Conservation (phyloP, 2,113 vertebrate genomes). For the Sigmodon hispidus region DNA sequence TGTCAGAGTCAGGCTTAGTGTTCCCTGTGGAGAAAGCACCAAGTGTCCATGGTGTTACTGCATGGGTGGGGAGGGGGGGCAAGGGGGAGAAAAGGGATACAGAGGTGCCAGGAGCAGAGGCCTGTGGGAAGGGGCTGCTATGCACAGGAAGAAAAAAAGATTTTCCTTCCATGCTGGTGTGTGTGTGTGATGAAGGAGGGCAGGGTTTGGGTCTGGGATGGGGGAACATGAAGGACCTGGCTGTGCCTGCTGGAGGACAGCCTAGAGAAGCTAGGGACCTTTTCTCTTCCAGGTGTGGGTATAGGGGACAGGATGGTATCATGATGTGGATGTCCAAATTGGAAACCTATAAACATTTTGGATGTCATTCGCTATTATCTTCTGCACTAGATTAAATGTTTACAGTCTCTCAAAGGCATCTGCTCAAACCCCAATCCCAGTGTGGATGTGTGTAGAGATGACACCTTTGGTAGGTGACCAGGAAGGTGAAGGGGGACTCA, state of each 20-base stretch:
- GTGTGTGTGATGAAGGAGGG: background rate
- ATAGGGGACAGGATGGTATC: accelerated
- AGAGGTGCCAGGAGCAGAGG: too few species aligned
- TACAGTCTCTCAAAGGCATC: background rate
- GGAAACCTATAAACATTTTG: background rate
- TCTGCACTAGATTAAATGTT: background rate
- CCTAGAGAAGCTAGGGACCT: background rate
- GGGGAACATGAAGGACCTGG: background rate
- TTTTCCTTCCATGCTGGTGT: background rate
- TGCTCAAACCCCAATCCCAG: background rate
- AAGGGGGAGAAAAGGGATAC: too few species aligned
- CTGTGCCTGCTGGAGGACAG: background rate
- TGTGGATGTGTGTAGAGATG: background rate
- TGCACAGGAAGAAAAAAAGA: too few species aligned
- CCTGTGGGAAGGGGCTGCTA: accelerated
- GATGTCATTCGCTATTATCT: background rate
- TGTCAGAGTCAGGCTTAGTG: background rate
- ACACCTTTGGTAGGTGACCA: background rate
- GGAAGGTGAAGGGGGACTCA: background rate
- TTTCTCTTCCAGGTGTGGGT: background rate
- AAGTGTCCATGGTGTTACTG: background rate
- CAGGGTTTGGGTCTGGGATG: background rate
- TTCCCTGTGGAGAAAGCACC: background rate
- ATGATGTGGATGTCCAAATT: accelerated
- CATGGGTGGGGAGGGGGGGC: background rate